phyloP scores from a whole-genome alignment of 2,888 invertebrate genomes.

The Crepidodera aurea region DNA sequence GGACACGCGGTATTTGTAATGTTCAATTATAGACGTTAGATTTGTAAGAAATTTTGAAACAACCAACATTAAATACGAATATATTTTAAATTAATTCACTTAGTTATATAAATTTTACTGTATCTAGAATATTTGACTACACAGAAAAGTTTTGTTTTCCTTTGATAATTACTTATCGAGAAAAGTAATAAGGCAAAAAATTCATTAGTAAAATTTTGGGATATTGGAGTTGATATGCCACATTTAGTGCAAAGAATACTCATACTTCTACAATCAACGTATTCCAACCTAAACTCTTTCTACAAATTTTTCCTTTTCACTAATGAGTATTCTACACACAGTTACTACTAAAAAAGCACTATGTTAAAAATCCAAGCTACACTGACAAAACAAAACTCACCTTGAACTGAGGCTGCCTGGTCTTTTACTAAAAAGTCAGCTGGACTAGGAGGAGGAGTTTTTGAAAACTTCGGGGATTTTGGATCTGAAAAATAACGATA shows the following conservation, averaged over 20 bases:
- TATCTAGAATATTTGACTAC: no score
- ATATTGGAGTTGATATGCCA: conserved; percentile 53
- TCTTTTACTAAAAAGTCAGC: conserved; percentile 67
- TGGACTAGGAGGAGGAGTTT: conserved; percentile 76
- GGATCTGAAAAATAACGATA: conserved; percentile 63
- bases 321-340: conserved; percentile 43
- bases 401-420: conserved; percentile 61
- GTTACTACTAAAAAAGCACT: conserved; percentile 39
- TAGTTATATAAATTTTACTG: no score
- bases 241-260: conserved; percentile 51
- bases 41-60: no score
- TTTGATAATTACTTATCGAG: not conserved
- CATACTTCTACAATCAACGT: conserved; percentile 27
- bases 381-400: conserved; percentile 48
- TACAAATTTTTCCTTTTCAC: not conserved
- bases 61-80: no score
- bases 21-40: no score
- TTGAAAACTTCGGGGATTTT: conserved; percentile 69
- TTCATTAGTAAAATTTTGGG: not conserved
- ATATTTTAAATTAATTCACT: no score
- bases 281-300: not conserved
- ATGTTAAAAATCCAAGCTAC: conserved; percentile 36
- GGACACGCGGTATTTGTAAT: no score
- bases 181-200: not conserved
- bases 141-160: no score